Evolutionary conservation across 2,797 vertebrate species (phyloP).

Genomic region (Arctocebus calabarensis): DNA sequence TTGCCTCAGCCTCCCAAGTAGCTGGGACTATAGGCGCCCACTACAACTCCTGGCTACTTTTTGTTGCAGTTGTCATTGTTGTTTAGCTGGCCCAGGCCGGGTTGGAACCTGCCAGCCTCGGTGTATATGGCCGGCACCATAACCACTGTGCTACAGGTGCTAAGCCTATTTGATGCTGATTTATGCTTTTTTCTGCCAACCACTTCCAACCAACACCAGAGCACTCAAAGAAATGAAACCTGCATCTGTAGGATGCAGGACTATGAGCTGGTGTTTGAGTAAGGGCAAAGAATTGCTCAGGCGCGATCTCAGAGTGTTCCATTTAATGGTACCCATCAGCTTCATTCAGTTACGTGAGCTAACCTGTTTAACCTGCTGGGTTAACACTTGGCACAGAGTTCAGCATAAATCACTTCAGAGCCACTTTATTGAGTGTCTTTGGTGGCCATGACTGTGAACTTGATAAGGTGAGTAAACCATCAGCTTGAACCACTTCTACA

Average conservation of each 20-base stretch:
- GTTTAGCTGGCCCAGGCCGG: too few relatives aligned
- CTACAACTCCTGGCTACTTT: too few relatives aligned
- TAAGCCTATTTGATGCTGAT: not conserved
- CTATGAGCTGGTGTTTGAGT: not conserved
- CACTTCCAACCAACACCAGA: not conserved
- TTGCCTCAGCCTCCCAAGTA: too few relatives aligned
- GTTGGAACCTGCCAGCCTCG: too few relatives aligned
- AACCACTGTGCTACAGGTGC: too few relatives aligned
- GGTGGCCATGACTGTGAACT: fast-evolving
- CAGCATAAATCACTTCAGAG: fast-evolving
- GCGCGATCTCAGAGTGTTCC: not conserved
- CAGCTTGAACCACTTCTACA: not conserved
- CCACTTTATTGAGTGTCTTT: not conserved
- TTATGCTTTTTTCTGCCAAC: not conserved
- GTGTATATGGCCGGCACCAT: too few relatives aligned
- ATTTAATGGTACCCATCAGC: too few relatives aligned
- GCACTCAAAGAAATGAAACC: not conserved
- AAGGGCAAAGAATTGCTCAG: not conserved
- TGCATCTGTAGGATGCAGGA: not conserved
- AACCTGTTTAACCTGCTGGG: not conserved
- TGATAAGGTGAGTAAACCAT: too few relatives aligned
- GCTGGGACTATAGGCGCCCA: too few relatives aligned
- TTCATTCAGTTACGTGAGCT: not conserved
- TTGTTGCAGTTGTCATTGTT: too few relatives aligned
- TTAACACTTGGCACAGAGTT: not conserved